Conservation (phyloP, 2,113 vertebrate genomes). For the Chelonoidis abingdonii region DNA sequence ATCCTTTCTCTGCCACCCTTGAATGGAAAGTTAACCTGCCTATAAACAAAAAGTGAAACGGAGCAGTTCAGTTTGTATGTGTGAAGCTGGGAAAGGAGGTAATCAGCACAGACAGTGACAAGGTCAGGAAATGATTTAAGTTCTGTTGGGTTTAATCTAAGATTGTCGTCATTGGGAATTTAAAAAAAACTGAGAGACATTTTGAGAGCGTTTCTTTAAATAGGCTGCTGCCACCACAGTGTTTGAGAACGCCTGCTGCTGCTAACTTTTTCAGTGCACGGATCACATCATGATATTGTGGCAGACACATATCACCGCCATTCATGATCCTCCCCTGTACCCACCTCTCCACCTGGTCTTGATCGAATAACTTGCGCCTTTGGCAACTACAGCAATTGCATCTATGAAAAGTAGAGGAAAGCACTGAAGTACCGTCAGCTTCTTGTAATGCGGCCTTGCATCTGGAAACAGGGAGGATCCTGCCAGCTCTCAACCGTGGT, state of each 20-base stretch:
- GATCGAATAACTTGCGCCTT: neutral
- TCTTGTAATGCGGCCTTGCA: neutral
- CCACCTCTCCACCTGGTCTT: fast-evolving
- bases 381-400: neutral
- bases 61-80: neutral
- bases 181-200: neutral
- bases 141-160: neutral
- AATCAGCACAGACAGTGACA: neutral
- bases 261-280: neutral
- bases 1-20: neutral
- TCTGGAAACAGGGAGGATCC: neutral
- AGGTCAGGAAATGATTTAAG: neutral
- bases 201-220: constrained; percentile 28
- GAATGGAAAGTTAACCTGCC: neutral
- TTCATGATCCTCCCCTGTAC: neutral
- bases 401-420: neutral
- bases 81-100: neutral
- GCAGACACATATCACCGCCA: neutral
- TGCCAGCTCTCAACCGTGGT: fast-evolving
- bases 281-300: neutral
- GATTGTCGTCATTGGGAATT: neutral
- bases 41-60: neutral
- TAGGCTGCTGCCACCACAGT: constrained; percentile 2
- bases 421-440: neutral
- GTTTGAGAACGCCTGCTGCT: constrained; percentile 22